Percentiles rank a stretch among this genome's conserved stretches.
These are phyloP conservation scores for Penelope pileata DNA, from an alignment of 2,113 vertebrate genomes.

Conservation along the genomic window DNA sequence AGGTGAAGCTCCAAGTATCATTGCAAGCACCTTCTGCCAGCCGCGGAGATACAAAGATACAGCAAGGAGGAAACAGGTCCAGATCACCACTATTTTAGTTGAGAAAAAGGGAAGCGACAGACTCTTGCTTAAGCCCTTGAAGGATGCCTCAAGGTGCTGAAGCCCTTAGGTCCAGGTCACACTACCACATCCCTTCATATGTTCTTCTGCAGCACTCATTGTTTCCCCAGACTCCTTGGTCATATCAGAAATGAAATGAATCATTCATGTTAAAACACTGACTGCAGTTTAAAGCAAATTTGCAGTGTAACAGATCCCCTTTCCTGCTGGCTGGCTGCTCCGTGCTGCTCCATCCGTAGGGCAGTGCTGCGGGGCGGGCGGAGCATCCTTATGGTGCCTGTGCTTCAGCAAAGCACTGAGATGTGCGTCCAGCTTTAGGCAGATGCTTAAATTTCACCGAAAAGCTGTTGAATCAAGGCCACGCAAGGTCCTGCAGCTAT, in stretches of 20 bases:
- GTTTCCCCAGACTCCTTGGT: not conserved
- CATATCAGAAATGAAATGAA: slow-evolving; percentile 29
- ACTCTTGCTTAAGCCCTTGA: not conserved
- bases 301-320: slow-evolving; percentile 49
- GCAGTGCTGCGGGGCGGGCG: accelerated
- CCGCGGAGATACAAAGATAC: not conserved
- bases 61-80: not conserved
- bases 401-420: not conserved
- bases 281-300: slow-evolving; percentile 22
- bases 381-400: accelerated
- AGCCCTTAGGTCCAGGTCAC: not conserved
- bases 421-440: not conserved
- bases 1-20: accelerated
- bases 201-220: not conserved
- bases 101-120: not conserved
- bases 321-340: slow-evolving; percentile 17
- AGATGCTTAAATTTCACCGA: not conserved
- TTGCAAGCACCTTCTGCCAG: not conserved
- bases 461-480: not conserved
- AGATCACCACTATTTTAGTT: not conserved
- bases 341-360: slow-evolving; percentile 25
- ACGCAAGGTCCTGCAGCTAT: not conserved
- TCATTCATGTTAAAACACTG: slow-evolving; percentile 44
- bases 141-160: not conserved
- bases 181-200: not conserved